Percentiles rank a stretch among this genome's conserved stretches.
These are phyloP conservation scores for Thymelicus sylvestris DNA, from an alignment of 2,888 invertebrate species.

Conservation along the genomic window DNA sequence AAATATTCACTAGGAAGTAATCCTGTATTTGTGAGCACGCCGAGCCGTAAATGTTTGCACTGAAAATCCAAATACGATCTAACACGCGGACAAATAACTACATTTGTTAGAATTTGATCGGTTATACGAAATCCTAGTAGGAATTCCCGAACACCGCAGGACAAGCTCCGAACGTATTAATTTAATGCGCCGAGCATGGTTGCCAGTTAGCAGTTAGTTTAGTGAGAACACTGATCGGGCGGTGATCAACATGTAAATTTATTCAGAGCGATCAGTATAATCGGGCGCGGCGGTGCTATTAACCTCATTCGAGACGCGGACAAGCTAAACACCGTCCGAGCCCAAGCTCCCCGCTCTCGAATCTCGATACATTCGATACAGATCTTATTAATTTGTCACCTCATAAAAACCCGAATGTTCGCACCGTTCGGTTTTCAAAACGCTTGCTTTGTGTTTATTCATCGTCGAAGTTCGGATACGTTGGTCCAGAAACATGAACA, in stretches of 20 bases:
- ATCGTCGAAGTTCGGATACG: constrained; percentile 13
- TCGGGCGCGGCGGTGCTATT: constrained; percentile 71
- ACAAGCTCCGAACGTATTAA: constrained; percentile 54
- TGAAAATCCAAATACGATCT: constrained; percentile 33
- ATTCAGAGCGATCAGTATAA: constrained; percentile 79
- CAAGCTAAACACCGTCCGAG: constrained; percentile 65
- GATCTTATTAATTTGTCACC: constrained; percentile 63
- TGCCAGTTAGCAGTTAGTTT: constrained; percentile 68
- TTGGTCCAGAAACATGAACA: too few relatives aligned
- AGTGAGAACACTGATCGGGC: constrained; percentile 72
- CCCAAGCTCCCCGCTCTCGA: constrained; percentile 51
- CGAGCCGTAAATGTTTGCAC: constrained; percentile 29
- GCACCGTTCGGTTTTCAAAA: constrained; percentile 11
- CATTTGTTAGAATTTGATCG: constrained; percentile 35
- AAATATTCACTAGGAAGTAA: constrained; percentile 26
- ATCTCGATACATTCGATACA: constrained; percentile 46
- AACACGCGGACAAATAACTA: constrained; percentile 35
- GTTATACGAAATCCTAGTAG: constrained; percentile 22
- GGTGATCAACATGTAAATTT: constrained; percentile 79
- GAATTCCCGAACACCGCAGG: constrained; percentile 28
- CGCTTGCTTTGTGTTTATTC: constrained; percentile 19
- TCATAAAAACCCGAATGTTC: constrained; percentile 27
- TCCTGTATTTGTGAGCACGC: constrained; percentile 1
- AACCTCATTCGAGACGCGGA: constrained; percentile 73
- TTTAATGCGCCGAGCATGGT: constrained; percentile 58